Evolutionary conservation across 2,797 vertebrate genomes (phyloP).

Genomic region (Acanthopagrus latus): DNA sequence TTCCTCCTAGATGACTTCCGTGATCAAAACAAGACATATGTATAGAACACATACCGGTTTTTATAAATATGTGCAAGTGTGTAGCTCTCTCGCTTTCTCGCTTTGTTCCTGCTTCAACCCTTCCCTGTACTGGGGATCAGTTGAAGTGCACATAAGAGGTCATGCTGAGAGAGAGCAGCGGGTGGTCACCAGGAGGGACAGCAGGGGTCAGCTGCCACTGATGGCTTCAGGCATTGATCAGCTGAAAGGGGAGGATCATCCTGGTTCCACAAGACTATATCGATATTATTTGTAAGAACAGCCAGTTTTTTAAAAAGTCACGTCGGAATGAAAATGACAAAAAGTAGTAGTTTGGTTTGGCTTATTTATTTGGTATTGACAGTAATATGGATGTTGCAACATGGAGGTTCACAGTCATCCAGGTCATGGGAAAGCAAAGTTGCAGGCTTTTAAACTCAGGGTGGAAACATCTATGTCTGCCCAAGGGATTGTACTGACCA

Average conservation of each 20-base stretch:
- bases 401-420: too few relatives aligned
- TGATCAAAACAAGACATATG: background rate
- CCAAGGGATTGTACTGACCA: background rate
- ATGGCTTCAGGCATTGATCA: slow-evolving; percentile 22
- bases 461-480: background rate
- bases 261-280: slow-evolving; percentile 5
- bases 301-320: background rate
- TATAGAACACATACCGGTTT: background rate
- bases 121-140: slow-evolving; percentile 9
- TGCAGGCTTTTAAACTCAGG: too few relatives aligned
- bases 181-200: slow-evolving; percentile 15
- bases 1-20: background rate
- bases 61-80: background rate
- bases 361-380: too few relatives aligned
- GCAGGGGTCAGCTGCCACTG: slow-evolving; percentile 16
- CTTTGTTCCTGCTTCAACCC: background rate
- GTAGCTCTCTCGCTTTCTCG: background rate
- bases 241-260: background rate
- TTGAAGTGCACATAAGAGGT: slow-evolving; percentile 1
- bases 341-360: background rate
- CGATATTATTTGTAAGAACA: background rate
- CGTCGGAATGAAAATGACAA: background rate
- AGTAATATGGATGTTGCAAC: too few relatives aligned
- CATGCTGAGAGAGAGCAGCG: slow-evolving; percentile 21
- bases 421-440: too few relatives aligned